These are phyloP conservation scores for Nothura maculosa DNA, from an alignment of 2,797 vertebrate species.

Conservation along the genomic window DNA sequence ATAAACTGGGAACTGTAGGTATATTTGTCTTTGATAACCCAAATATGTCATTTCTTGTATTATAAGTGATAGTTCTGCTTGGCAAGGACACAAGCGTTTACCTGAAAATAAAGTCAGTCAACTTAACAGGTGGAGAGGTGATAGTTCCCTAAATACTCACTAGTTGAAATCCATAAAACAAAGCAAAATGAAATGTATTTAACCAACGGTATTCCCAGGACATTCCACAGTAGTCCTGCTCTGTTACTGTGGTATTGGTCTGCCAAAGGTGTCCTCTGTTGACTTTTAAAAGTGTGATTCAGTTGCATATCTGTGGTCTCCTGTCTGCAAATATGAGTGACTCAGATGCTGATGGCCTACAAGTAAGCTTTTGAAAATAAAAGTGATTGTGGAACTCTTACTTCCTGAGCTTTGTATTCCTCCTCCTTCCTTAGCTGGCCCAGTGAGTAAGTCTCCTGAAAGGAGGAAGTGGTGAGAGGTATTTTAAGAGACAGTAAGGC, in stretches of 20 bases:
- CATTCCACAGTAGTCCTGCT: neutral
- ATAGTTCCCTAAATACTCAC: neutral
- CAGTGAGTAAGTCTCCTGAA: neutral
- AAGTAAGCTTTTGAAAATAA: neutral
- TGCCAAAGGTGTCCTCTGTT: accelerated
- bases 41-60: neutral
- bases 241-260: neutral
- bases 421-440: neutral
- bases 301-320: neutral
- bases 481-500: neutral
- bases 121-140: neutral
- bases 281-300: neutral
- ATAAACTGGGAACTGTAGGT: neutral
- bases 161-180: neutral
- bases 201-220: neutral
- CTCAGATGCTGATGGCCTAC: neutral
- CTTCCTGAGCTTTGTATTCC: neutral
- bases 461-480: neutral
- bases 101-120: neutral
- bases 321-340: neutral
- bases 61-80: neutral
- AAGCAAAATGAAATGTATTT: neutral
- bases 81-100: neutral
- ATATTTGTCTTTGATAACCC: neutral
- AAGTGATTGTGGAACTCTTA: neutral